phyloP scores from a whole-genome alignment of 2,797 vertebrate genomes.

The Petrocephalus schoutedeni region DNA sequence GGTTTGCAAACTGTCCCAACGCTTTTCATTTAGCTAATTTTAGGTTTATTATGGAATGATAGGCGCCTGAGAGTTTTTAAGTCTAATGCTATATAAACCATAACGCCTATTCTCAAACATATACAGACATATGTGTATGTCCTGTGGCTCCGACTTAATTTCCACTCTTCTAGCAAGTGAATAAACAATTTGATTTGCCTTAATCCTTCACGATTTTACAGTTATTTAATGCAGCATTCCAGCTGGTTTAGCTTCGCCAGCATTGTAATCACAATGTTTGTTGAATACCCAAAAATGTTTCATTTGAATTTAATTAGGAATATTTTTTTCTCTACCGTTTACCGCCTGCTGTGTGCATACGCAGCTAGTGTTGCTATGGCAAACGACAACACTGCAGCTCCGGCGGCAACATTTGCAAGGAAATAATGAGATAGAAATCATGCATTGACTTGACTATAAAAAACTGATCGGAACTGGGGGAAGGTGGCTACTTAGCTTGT shows the following conservation, averaged over 20 bases:
- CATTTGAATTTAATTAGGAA: background rate
- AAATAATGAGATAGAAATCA: background rate
- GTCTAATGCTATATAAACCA: background rate
- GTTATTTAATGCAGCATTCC: background rate
- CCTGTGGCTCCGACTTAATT: background rate
- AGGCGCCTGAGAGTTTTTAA: background rate
- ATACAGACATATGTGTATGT: background rate
- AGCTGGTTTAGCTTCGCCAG: background rate
- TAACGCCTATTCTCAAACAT: background rate
- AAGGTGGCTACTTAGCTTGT: background rate
- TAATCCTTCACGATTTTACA: background rate
- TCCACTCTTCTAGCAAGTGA: background rate
- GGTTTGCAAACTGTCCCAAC: too few relatives aligned
- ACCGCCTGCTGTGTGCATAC: background rate
- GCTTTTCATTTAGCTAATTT: too few relatives aligned
- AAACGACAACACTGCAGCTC: background rate
- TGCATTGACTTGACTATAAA: background rate
- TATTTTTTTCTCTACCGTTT: background rate
- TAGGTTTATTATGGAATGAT: too few relatives aligned
- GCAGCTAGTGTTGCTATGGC: constrained; percentile 13
- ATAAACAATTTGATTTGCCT: background rate
- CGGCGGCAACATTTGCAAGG: background rate
- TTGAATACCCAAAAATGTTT: background rate
- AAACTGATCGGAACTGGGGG: background rate
- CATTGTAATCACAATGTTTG: background rate